Percentiles rank a stretch among this genome's conserved stretches.
Conservation (phyloP, 2,113 vertebrate species). For the Porphyrio hochstetteri region DNA sequence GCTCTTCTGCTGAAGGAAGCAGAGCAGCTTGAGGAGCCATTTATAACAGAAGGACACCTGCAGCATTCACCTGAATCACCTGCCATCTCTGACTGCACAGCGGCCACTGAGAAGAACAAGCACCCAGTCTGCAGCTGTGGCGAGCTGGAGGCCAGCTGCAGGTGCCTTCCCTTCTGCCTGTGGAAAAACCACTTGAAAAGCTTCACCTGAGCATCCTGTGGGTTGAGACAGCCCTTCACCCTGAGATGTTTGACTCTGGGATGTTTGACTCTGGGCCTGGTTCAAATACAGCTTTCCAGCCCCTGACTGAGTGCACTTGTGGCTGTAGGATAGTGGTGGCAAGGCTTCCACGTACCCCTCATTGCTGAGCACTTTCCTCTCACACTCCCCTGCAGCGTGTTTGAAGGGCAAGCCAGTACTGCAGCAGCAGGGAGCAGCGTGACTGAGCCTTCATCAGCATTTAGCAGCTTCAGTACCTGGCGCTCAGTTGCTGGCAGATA, state of each 20-base stretch:
- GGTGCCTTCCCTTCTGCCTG: neutral
- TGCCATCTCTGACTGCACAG: fast-evolving
- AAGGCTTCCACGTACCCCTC: neutral
- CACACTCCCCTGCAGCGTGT: fast-evolving
- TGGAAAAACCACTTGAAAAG: neutral
- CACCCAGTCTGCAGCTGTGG: neutral
- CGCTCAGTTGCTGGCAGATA: fast-evolving
- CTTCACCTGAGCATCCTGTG: neutral
- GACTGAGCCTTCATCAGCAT: fast-evolving
- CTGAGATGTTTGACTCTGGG: fast-evolving
- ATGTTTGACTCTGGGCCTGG: no score
- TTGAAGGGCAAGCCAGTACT: fast-evolving
- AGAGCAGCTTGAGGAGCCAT: fast-evolving
- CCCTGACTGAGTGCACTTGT: neutral
- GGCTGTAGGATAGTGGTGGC: neutral
- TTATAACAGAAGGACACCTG: neutral
- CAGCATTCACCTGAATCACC: neutral
- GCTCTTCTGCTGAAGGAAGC: fast-evolving
- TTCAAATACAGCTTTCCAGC: neutral
- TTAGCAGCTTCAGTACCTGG: neutral
- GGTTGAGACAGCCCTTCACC: fast-evolving
- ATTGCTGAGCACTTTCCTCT: neutral
- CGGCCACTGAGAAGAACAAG: fast-evolving
- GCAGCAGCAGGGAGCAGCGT: fast-evolving
- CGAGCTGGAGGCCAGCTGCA: fast-evolving